Percentiles rank a stretch among this genome's conserved stretches.
Conservation (phyloP, 2,888 invertebrate species). For the Seira ritae region DNA sequence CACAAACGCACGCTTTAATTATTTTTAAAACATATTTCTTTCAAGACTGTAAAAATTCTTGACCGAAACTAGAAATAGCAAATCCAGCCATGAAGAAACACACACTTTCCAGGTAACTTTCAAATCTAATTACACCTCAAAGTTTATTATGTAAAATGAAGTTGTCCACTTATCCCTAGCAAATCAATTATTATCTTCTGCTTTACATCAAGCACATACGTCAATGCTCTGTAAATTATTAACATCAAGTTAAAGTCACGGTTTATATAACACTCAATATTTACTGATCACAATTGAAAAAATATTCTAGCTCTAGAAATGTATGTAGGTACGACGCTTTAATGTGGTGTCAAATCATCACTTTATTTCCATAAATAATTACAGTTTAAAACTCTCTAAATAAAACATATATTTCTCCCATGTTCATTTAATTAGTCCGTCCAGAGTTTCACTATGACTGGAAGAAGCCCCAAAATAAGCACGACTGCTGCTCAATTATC, state of each 20-base stretch:
- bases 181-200: neutral
- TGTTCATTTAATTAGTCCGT: neutral
- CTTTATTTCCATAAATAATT: neutral
- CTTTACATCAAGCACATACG: neutral
- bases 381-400: neutral
- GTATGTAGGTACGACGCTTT: too few relatives aligned
- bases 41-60: neutral
- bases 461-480: too few relatives aligned
- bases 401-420: neutral
- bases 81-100: too few relatives aligned
- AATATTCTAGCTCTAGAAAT: too few relatives aligned
- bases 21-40: too few relatives aligned
- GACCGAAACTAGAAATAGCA: neutral
- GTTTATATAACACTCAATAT: neutral
- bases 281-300: neutral
- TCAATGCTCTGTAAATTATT: neutral
- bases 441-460: neutral
- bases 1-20: too few relatives aligned
- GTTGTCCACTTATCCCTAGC: neutral
- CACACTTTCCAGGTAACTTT: too few relatives aligned
- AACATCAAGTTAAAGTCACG: neutral
- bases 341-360: neutral
- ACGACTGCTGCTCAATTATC: too few relatives aligned
- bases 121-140: too few relatives aligned
- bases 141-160: neutral